Evolutionary conservation across 2,888 invertebrate species (phyloP), one percentile per base, ranked within the genome.

Genomic region (Alviniconcha strummeri): DNA sequence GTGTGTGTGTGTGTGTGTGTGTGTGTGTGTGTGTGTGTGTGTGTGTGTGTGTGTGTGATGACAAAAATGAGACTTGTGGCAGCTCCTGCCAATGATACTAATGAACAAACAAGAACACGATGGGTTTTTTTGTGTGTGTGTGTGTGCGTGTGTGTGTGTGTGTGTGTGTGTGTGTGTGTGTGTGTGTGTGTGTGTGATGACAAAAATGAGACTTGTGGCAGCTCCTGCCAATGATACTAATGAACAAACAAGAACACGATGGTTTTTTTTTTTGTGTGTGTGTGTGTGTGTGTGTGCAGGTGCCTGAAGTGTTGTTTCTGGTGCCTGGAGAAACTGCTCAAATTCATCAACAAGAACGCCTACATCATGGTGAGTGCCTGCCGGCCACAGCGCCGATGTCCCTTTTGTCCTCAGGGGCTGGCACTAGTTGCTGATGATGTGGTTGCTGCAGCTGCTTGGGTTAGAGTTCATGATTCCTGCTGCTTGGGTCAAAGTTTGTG

Each of bases 291-390:
- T 36, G 74, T 72, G 52, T 72, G 54, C 87, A 93, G 94, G 82
- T 94, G 94, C 86, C 88, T 93, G 72, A 94, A 92, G 84, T 94
- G 94, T 86, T 94, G 93, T 85, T 93, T 94, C 88, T 94, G 93
- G 93, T 94, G 94, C 87, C 90, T 94, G 78, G 94, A 94, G 88
- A 94, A 94, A 85, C 92, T 94, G 84, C 86, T 94, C 79, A 91
- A 91, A 84, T 94, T 94, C 87, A 88, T 94, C 81, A 94, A 93
- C 89, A 93, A 93, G 87, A 94, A 94, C 90, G 94, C 94, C 5
- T 94, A 94, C 88, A 94, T 94, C 82, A 90, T 94, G 92, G 93
- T 93, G 87, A 88, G 91, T 86, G 17, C 60, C 60, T 60, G 60
- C 60, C 60, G 1, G 60, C 36, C 36, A 36, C 36, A 36, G 36